Evolutionary conservation across 2,888 invertebrate genomes (phyloP), one percentile per base, ranked within the genome.

Genomic region (Chloromyia formosa): DNA sequence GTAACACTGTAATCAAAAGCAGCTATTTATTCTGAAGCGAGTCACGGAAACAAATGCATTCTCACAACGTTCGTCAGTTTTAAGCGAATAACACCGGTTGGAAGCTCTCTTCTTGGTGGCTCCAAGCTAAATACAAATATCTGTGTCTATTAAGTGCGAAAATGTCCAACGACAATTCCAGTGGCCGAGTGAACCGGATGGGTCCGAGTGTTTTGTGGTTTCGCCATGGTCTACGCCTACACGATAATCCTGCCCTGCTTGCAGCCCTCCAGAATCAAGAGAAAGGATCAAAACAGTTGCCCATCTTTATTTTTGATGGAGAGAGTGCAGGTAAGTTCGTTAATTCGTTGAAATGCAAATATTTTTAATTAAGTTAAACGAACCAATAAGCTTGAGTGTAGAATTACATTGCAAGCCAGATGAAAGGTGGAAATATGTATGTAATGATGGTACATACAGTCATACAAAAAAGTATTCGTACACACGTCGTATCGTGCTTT

Each of bases 301-400:
- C 92, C 0, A 80, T 92, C 1, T 93, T 92, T 81, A 90, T 92
- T 78, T 92, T 92, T 81, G 92, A 93, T 83, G 92, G 92, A n/a
- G 89, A 91, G 82, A 90, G 90, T 77, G 91, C 91, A 79, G 91
- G 92, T 91, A 80, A 82, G 82, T 5, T 49, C 12, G 16, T 35
- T 2, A 4, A 35, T 35, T 2, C 27, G 23, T 60, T 23, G 27
- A 60, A 60, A 23, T 22, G 22, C 9, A 23, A 12, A 56, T 56
- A 20, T 58, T 58, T 3, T 58, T 18, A 54, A 58, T 16, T 58
- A 20, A 58, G 18, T 58, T 42, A 42, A 42, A n/a, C n/a, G n/a
- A n/a, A n/a, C n/a, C n/a, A n/a, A n/a, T n/a, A n/a, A n/a, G n/a
- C n/a, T n/a, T n/a, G n/a, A n/a, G n/a, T n/a, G n/a, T n/a, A n/a